Conservation (phyloP, 2,113 vertebrate species). For the Bungarus multicinctus region DNA sequence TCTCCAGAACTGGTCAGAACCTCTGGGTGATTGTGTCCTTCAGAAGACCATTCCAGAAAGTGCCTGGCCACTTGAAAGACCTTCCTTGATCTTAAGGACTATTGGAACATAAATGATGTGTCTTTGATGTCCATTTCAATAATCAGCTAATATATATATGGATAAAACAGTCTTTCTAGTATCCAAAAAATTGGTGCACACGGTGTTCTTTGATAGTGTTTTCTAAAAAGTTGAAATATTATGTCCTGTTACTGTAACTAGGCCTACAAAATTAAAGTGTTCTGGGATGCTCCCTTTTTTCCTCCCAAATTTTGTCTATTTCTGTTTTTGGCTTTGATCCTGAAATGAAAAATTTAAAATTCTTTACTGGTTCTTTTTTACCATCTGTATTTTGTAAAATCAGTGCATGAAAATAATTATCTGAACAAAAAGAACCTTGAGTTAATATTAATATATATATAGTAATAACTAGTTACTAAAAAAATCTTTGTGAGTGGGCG, state of each 20-base stretch:
- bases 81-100: neutral
- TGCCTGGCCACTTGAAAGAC: neutral
- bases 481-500: too few species aligned
- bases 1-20: too few species aligned
- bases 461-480: neutral
- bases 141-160: neutral
- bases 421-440: neutral
- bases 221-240: neutral
- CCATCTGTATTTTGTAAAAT: neutral
- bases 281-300: neutral
- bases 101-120: neutral
- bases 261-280: neutral
- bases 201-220: neutral
- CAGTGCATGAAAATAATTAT: neutral
- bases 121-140: neutral
- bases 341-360: neutral
- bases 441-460: neutral
- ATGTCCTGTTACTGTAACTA: neutral
- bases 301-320: neutral
- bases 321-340: neutral
- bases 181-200: neutral
- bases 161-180: neutral
- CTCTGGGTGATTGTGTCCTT: neutral
- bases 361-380: neutral
- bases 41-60: neutral